Conservation (phyloP, 2,888 invertebrate genomes). For the Muscina levida region DNA sequence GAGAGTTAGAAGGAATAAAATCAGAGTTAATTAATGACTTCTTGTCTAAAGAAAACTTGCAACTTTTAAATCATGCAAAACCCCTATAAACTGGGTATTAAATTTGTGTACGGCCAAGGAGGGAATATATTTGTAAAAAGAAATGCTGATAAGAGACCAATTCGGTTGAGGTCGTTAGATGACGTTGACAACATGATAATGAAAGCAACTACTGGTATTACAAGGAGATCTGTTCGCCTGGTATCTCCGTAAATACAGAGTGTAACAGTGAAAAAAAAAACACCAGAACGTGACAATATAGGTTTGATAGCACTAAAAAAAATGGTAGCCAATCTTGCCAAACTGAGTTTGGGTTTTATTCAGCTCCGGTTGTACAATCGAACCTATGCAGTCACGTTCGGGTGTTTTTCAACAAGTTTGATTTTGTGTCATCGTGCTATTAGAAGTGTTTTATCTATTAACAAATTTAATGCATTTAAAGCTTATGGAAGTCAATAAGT, state of each 20-base stretch:
- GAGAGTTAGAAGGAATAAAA: not conserved
- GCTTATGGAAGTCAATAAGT: too few relatives aligned
- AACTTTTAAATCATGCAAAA: slow-evolving; percentile 24
- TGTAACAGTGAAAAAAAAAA: too few relatives aligned
- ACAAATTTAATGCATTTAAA: too few relatives aligned
- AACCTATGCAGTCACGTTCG: not conserved
- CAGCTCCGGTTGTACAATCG: not conserved
- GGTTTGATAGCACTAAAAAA: not conserved
- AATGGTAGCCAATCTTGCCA: not conserved
- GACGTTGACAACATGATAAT: slow-evolving; percentile 19
- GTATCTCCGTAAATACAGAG: not conserved
- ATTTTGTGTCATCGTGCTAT: not conserved
- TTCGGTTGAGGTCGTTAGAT: slow-evolving; percentile 10
- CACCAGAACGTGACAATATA: not conserved
- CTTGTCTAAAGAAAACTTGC: slow-evolving; percentile 15
- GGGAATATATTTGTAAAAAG: slow-evolving; percentile 20
- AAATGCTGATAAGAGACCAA: not conserved
- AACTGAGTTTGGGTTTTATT: not conserved
- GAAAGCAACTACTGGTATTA: not conserved
- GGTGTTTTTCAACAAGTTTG: not conserved
- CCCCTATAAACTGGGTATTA: slow-evolving; percentile 8
- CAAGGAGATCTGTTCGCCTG: not conserved
- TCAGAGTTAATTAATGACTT: slow-evolving; percentile 19
- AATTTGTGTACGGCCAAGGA: slow-evolving; percentile 2
- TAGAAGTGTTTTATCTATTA: too few relatives aligned